Evolutionary conservation across 2,888 invertebrate genomes (phyloP), one percentile per base, ranked within the genome.

Genomic region (Chesias legatella): DNA sequence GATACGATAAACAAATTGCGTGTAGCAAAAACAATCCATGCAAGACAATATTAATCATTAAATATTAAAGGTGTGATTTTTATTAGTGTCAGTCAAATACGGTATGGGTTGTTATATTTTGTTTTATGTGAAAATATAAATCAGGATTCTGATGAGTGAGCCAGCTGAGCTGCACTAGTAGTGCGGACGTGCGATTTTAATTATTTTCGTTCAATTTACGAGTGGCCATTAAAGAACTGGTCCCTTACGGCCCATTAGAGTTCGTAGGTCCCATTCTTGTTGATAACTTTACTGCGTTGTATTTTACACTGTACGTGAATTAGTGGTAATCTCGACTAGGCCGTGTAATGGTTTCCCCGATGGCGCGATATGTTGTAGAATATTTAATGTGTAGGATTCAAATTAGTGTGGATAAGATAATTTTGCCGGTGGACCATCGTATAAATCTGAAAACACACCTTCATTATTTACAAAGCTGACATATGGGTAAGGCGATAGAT

Each of bases 191-290:
- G 75, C 78, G 78, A 82, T 88, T 88, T 86, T 86, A 88, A 86
- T 88, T 88, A 86, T 88, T 86, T 86, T 84, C 85, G 79, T 78
- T 73, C 85, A 86, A 86, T 88, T 88, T 88, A 88, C 86, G 85
- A 82, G 80, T 81, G 73, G 72, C 81, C 81, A 81, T 86, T 86
- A 86, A 82, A 85, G 83, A 70, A 81, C 66, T 67, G 79, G 74
- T 74, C 88, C 82, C 81, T 59, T 52, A 79, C 51, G 82, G 65
- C 73, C 81, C 85, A 82, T 85, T 85, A 82, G 76, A 71, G 69
- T 57, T 62, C 51, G 54, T 22, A 69, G 73, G 71, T 72, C 67
- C 75, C 68, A 71, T 72, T 78, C 82, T 83, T 83, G 83, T 77
- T 85, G 84, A 86, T 85, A 86, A 83, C 75, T 83, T 83, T 79